A percentile compares a stretch with the other conserved stretches of the same genome.
Conservation (phyloP, 1,140 invertebrate genomes). For the Heliconius eleuchia region DNA sequence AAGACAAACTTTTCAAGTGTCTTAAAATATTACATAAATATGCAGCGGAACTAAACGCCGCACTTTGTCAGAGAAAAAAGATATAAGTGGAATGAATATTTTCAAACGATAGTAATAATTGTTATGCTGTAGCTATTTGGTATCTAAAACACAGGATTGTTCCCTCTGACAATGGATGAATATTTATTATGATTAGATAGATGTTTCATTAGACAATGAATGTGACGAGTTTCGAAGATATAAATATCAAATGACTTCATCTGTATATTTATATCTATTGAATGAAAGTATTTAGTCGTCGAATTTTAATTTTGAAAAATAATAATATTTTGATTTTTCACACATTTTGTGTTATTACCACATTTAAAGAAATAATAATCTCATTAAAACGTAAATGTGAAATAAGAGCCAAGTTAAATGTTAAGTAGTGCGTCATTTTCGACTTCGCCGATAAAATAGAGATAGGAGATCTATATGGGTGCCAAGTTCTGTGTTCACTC, state of each 20-base stretch:
- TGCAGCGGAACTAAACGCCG: no score
- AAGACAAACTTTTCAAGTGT: no score
- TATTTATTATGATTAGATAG: conserved; percentile 59
- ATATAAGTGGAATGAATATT: not conserved
- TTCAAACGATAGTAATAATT: conserved; percentile 14
- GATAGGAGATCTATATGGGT: no score
- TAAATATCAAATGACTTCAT: not conserved
- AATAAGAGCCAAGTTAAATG: no score
- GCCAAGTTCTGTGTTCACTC: no score
- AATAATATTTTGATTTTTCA: not conserved
- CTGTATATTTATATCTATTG: not conserved
- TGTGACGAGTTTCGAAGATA: conserved; percentile 20
- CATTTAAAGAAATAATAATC: no score
- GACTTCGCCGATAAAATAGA: no score
- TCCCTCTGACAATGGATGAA: conserved; percentile 57
- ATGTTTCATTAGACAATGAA: conserved; percentile 56
- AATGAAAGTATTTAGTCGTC: not conserved
- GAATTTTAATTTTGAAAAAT: no score
- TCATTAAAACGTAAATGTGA: no score
- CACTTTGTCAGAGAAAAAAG: not conserved
- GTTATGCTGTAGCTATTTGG: conserved; percentile 21
- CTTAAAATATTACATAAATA: no score
- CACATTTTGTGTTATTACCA: not conserved
- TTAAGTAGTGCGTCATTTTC: no score
- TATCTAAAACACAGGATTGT: conserved; percentile 67